Evolutionary conservation across 2,888 invertebrate genomes (phyloP).

Genomic region (Choreutis nemorana): DNA sequence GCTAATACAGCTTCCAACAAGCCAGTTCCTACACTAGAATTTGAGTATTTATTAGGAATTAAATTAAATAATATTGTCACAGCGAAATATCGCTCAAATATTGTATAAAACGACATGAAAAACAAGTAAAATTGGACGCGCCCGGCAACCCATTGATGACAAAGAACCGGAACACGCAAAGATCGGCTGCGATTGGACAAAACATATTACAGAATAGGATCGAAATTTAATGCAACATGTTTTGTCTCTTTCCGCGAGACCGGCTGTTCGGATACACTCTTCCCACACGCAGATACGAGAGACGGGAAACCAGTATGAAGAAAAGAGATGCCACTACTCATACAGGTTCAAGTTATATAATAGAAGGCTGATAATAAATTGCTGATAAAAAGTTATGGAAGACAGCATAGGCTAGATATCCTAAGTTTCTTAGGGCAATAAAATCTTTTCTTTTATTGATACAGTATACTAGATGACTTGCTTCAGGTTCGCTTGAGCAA

Average conservation of each 20-base stretch:
- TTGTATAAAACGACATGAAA: slow-evolving; percentile 36
- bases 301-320: slow-evolving; percentile 20
- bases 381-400: slow-evolving; percentile 57
- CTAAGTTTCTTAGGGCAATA: no score
- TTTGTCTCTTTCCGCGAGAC: slow-evolving; percentile 30
- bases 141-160: slow-evolving; percentile 76
- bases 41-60: not conserved
- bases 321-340: slow-evolving; percentile 28
- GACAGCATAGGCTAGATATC: slow-evolving; percentile 29
- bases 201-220: slow-evolving; percentile 51
- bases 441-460: no score
- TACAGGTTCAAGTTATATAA: slow-evolving; percentile 49
- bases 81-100: slow-evolving; percentile 25
- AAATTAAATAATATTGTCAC: no score
- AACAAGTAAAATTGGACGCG: slow-evolving; percentile 61
- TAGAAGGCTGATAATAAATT: slow-evolving; percentile 53
- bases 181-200: slow-evolving; percentile 70
- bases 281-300: slow-evolving; percentile 5
- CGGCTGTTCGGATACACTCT: slow-evolving; percentile 8
- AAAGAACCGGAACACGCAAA: slow-evolving; percentile 71
- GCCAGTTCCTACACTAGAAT: no score
- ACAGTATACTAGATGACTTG: no score
- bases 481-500: no score
- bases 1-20: no score
- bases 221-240: slow-evolving; percentile 55